Conservation (phyloP, 2,888 invertebrate genomes). For the Sinopyrophorus schimmeli region DNA sequence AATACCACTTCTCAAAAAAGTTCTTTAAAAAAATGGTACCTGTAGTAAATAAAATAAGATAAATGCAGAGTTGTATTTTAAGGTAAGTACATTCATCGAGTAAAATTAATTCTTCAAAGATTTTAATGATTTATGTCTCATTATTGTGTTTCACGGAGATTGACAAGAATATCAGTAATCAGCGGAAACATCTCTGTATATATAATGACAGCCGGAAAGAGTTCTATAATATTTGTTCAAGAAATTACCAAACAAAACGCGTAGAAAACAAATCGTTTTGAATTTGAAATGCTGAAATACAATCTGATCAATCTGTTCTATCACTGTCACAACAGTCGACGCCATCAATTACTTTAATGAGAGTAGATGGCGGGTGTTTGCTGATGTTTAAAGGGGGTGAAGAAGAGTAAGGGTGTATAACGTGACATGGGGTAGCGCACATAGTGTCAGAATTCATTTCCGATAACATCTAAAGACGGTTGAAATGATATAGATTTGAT, state of each 20-base stretch:
- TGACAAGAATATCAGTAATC: constrained; percentile 24
- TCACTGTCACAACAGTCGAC: constrained; percentile 53
- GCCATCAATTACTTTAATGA: constrained; percentile 56
- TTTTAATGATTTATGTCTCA: no score
- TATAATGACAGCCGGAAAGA: constrained; percentile 29
- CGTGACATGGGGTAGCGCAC: constrained; percentile 37
- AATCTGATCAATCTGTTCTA: constrained; percentile 55
- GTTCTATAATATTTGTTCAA: constrained; percentile 15
- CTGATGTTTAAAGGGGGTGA: constrained; percentile 34
- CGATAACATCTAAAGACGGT: constrained; percentile 50
- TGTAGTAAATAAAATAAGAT: no score
- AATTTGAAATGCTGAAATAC: constrained; percentile 49
- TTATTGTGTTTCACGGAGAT: constrained; percentile 7
- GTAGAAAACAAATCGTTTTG: constrained; percentile 42
- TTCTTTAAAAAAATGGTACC: no score
- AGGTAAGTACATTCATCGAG: no score
- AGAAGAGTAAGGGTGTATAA: constrained; percentile 33
- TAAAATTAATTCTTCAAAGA: no score
- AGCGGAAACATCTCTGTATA: constrained; percentile 21
- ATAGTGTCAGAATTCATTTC: constrained; percentile 53
- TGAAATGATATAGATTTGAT: constrained; percentile 49
- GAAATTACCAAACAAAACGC: constrained; percentile 36
- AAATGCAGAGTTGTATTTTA: no score
- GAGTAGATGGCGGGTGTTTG: constrained; percentile 46
- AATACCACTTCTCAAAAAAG: no score